Percentiles rank a stretch among this genome's conserved stretches.
These are phyloP conservation scores for Elephas maximus DNA, from an alignment of 2,113 vertebrate genomes.

Conservation along the genomic window DNA sequence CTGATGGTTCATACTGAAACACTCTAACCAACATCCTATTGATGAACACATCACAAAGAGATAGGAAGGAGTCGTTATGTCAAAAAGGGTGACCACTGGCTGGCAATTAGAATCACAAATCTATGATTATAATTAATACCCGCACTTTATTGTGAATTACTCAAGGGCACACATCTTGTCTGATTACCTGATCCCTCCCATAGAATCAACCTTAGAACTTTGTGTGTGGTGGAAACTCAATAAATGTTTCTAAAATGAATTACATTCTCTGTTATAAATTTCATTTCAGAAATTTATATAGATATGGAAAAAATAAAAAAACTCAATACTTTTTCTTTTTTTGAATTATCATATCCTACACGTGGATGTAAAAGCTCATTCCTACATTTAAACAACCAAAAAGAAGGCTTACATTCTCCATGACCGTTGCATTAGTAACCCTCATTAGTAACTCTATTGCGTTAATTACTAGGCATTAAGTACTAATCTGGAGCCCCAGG, in stretches of 20 bases:
- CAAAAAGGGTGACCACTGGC: neutral
- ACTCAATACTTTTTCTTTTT: neutral
- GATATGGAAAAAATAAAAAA: conserved; percentile 50
- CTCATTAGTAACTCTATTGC: neutral
- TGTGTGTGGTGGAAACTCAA: neutral
- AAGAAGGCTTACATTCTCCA: neutral
- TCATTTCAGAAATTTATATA: neutral
- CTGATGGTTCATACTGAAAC: conserved; percentile 2
- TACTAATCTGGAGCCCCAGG: neutral
- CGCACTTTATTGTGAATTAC: conserved; percentile 11
- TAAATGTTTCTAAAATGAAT: conserved; percentile 32
- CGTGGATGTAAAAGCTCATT: neutral
- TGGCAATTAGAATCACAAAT: conserved; percentile 2
- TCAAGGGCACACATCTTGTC: neutral
- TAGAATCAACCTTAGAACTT: neutral
- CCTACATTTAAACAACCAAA: neutral
- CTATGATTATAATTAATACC: neutral
- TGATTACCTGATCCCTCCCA: neutral
- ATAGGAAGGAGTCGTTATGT: neutral
- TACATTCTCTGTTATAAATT: neutral
- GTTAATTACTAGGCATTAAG: neutral
- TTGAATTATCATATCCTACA: neutral
- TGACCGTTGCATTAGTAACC: neutral
- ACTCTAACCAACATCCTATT: neutral
- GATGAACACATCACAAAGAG: conserved; percentile 1